A percentile compares a stretch with the other conserved stretches of the same genome.
These are phyloP conservation scores for Polyergus mexicanus DNA, from an alignment of 1,140 invertebrate species.

Conservation along the genomic window DNA sequence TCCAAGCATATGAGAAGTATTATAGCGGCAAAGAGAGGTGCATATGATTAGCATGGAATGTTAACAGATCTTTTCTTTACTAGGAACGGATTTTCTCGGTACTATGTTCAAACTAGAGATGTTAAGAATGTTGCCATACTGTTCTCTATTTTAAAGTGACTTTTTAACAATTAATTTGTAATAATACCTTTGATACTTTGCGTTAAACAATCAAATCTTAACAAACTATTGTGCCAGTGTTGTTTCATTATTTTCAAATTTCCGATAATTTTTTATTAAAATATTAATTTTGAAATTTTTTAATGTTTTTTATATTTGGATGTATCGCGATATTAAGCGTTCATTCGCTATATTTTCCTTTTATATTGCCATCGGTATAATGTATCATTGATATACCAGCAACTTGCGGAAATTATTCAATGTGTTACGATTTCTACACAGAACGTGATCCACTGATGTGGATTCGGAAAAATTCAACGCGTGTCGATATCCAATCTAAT, in stretches of 20 bases:
- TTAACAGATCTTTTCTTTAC: neutral
- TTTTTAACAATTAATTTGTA: neutral
- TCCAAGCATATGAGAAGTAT: slow-evolving; percentile 1
- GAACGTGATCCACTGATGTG: neutral
- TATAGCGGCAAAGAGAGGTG: neutral
- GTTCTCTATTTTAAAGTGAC: neutral
- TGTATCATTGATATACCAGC: too few relatives aligned
- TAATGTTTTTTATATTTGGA: too few relatives aligned
- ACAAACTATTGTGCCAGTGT: neutral
- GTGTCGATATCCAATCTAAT: neutral
- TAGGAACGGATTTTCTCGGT: neutral
- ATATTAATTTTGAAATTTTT: neutral
- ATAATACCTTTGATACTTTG: neutral
- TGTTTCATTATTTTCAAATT: neutral
- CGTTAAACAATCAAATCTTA: neutral
- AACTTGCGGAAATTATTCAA: neutral
- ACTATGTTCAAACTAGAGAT: neutral
- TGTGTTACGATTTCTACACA: neutral
- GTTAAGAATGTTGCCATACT: neutral
- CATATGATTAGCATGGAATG: slow-evolving; percentile 28
- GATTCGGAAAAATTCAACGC: neutral
- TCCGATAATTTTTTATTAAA: neutral
- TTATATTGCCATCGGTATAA: too few relatives aligned
- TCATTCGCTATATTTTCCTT: too few relatives aligned
- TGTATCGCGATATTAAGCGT: too few relatives aligned